phyloP scores from a whole-genome alignment of 2,888 invertebrate genomes.

The Monochamus alternatus region DNA sequence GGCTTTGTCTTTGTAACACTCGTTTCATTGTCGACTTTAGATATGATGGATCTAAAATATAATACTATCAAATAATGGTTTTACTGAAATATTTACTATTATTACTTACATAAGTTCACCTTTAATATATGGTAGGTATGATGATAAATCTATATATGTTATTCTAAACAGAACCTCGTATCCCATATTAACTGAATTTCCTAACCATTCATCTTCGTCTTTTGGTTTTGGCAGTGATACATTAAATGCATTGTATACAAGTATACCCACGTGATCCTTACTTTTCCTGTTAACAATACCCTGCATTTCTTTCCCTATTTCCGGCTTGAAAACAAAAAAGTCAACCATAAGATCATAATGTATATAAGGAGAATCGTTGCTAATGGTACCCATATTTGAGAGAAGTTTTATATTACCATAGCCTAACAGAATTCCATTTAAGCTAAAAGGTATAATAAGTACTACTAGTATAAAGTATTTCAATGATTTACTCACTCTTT shows the following conservation, averaged over 20 bases:
- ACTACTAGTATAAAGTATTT: conserved; percentile 9
- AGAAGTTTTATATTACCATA: conserved; percentile 78
- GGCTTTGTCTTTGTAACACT: not conserved
- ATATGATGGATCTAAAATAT: conserved; percentile 19
- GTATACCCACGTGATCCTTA: conserved; percentile 78
- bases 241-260: conserved; percentile 82
- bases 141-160: conserved; percentile 74
- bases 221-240: conserved; percentile 77
- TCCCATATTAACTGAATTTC: conserved; percentile 74
- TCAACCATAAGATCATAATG: conserved; percentile 80
- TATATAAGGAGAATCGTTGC: conserved; percentile 77
- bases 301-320: conserved; percentile 75
- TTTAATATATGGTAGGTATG: conserved; percentile 78
- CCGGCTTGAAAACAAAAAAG: conserved; percentile 80
- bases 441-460: conserved; percentile 70
- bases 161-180: conserved; percentile 77
- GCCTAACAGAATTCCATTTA: conserved; percentile 79
- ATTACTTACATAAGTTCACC: conserved; percentile 73
- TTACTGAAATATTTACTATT: too few relatives aligned
- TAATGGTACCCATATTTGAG: conserved; percentile 74
- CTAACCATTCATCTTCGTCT: conserved; percentile 74
- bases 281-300: conserved; percentile 81
- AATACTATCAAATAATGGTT: not conserved
- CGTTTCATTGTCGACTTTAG: conserved; percentile 4
- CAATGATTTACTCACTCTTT: conserved; percentile 73